These are phyloP conservation scores for Pantelozetes paolii DNA, from an alignment of 2,888 invertebrate genomes.

Conservation along the genomic window DNA sequence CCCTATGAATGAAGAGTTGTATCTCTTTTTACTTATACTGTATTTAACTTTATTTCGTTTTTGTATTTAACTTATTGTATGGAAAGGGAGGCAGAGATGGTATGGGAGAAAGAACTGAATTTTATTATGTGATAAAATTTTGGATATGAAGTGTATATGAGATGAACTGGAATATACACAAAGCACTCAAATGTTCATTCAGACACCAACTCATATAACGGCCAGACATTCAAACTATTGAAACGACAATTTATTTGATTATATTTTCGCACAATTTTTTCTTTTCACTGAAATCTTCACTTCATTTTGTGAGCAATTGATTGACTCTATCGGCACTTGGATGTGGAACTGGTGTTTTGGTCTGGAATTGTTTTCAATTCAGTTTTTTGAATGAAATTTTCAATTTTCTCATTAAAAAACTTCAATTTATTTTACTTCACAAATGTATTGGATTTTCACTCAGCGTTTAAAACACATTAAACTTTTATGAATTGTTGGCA, in stretches of 20 bases:
- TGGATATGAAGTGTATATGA: no score
- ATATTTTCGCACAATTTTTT: constrained; percentile 7
- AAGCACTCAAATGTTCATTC: no score
- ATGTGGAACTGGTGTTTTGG: no score
- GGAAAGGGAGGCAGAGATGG: constrained; percentile 6
- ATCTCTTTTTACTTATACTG: no score
- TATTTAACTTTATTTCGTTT: no score
- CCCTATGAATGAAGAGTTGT: no score
- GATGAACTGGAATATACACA: no score
- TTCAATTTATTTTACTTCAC: background rate
- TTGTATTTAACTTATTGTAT: no score
- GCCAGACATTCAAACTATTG: background rate
- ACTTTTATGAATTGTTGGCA: constrained; percentile 12
- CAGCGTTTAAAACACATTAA: constrained; percentile 17
- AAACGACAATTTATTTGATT: background rate
- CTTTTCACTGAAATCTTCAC: background rate
- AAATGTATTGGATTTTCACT: background rate
- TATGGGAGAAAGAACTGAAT: background rate
- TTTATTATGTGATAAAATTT: no score
- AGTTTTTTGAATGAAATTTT: constrained; percentile 1
- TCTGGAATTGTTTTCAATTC: background rate
- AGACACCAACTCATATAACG: background rate
- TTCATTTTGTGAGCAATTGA: background rate
- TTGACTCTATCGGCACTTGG: no score
- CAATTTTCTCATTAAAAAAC: constrained; percentile 19